Conservation (phyloP, 2,888 invertebrate species). For the Heteromyza rotundicornis region DNA sequence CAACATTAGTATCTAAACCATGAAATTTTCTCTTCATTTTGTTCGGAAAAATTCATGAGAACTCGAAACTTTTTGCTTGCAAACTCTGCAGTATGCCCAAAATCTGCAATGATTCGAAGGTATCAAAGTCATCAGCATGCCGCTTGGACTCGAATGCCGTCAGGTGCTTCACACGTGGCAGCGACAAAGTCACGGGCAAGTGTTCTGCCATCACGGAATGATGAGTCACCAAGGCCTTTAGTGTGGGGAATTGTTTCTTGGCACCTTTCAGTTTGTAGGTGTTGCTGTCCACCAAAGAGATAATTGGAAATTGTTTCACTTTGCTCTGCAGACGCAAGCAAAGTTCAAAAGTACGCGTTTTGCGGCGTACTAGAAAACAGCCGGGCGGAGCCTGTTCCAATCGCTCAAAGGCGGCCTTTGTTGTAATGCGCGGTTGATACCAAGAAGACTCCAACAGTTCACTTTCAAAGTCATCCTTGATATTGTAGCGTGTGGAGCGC, state of each 20-base stretch:
- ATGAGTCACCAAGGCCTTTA: slow-evolving; percentile 91
- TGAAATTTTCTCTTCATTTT: too few relatives aligned
- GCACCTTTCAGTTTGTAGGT: slow-evolving; percentile 74
- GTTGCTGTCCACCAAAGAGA: slow-evolving; percentile 38
- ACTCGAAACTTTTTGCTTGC: slow-evolving; percentile 49
- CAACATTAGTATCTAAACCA: too few relatives aligned
- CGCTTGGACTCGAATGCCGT: slow-evolving; percentile 37
- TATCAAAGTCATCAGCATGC: slow-evolving; percentile 77
- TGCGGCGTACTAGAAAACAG: slow-evolving; percentile 50
- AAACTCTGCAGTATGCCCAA: slow-evolving; percentile 51
- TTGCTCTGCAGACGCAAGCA: slow-evolving; percentile 48
- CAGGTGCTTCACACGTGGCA: slow-evolving; percentile 67
- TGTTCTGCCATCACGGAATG: slow-evolving; percentile 98
- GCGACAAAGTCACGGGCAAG: slow-evolving; percentile 86
- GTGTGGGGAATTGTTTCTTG: slow-evolving; percentile 91
- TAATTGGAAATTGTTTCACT: slow-evolving; percentile 46
- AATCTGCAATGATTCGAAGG: slow-evolving; percentile 69
- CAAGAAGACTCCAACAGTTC: slow-evolving; percentile 45
- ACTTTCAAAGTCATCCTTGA: slow-evolving; percentile 40
- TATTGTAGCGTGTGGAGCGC: slow-evolving; percentile 32
- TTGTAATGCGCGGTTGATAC: slow-evolving; percentile 52
- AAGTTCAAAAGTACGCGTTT: slow-evolving; percentile 44
- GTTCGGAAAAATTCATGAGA: slow-evolving; percentile 27
- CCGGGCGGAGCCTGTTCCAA: slow-evolving; percentile 46
- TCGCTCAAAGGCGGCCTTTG: slow-evolving; percentile 45